Conservation (phyloP, 2,113 vertebrate genomes). For the Martes martes region DNA sequence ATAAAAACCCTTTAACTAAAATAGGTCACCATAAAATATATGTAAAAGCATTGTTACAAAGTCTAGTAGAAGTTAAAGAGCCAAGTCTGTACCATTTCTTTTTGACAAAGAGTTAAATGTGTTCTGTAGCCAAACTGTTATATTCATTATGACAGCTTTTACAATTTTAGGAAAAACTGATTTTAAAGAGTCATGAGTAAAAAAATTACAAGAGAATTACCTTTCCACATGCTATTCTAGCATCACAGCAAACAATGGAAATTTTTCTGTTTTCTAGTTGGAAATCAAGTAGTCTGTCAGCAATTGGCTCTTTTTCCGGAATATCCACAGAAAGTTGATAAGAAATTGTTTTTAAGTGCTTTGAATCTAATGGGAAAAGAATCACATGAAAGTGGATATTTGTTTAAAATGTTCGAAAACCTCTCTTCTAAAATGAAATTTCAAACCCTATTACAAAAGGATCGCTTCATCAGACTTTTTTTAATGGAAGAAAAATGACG, state of each 20-base stretch:
- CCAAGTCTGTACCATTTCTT: not conserved
- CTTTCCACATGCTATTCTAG: constrained; percentile 63
- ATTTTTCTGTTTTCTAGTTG: not conserved
- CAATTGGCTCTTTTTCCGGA: not conserved
- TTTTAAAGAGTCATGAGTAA: not conserved
- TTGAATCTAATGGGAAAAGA: constrained; percentile 17
- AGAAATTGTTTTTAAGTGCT: constrained; percentile 53
- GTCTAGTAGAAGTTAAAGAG: not conserved
- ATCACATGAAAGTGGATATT: not conserved
- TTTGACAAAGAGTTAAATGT: not conserved
- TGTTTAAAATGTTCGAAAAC: not conserved
- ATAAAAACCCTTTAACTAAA: not conserved
- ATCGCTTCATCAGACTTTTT: not conserved
- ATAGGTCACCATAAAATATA: not conserved
- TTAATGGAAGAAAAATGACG: not conserved
- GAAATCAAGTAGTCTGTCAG: not conserved
- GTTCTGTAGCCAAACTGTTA: not conserved
- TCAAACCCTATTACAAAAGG: not conserved
- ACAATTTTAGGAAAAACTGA: not conserved
- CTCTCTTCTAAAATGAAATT: constrained; percentile 37
- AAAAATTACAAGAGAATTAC: constrained; percentile 14
- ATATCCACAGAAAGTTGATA: constrained; percentile 57
- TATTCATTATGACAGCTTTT: not conserved
- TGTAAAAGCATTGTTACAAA: not conserved
- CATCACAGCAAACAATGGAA: constrained; percentile 60